Percentiles rank a stretch among this genome's conserved stretches.
Conservation (phyloP, 2,113 vertebrate genomes). For the Melanerpes formicivorus region DNA sequence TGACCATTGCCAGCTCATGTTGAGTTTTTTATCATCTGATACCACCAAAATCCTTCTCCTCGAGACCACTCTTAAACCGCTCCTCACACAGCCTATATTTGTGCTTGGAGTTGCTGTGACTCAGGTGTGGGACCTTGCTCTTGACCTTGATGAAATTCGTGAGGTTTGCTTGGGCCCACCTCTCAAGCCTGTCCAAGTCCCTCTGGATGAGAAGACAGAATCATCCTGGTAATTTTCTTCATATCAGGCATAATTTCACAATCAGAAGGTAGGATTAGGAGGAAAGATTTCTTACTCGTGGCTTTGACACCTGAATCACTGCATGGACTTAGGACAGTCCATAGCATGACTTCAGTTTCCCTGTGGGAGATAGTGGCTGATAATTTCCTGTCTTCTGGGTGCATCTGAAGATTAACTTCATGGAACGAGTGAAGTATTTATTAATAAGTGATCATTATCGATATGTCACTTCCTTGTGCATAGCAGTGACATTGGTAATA, state of each 20-base stretch:
- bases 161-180: too few relatives aligned
- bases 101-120: too few relatives aligned
- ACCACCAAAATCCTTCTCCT: too few relatives aligned
- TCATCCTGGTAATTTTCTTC: neutral
- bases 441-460: constrained; percentile 37
- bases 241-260: neutral
- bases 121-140: too few relatives aligned
- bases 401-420: constrained; percentile 41
- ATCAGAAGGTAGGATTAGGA: neutral
- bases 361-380: neutral
- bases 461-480: neutral
- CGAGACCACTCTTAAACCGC: too few relatives aligned
- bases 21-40: too few relatives aligned
- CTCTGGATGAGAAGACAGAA: neutral
- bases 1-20: too few relatives aligned
- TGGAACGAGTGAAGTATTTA: constrained; percentile 24
- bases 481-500: neutral
- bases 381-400: neutral
- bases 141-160: too few relatives aligned
- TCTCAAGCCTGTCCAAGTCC: too few relatives aligned
- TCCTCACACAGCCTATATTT: too few relatives aligned
- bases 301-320: neutral
- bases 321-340: neutral
- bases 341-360: neutral
- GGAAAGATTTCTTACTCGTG: neutral